These are phyloP conservation scores for Cyprinodon variegatus DNA, from an alignment of 2,113 vertebrate genomes.

Conservation along the genomic window DNA sequence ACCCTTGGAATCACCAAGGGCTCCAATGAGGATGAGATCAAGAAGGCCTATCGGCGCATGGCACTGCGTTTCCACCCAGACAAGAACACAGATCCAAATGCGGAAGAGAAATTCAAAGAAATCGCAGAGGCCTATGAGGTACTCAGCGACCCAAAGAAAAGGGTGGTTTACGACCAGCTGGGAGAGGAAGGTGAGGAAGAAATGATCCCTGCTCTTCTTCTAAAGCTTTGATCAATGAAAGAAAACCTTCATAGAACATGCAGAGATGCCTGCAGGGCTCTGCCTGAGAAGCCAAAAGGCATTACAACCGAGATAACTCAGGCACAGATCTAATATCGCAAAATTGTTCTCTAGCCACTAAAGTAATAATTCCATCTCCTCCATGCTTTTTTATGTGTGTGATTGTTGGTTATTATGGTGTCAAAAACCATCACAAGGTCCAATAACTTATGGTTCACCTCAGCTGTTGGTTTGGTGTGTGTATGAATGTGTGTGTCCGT, in stretches of 20 bases:
- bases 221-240: constrained; percentile 9
- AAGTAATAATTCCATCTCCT: constrained; percentile 45
- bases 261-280: neutral
- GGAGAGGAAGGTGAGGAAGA: constrained; percentile 94
- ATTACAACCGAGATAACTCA: constrained; percentile 46
- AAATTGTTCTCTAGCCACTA: constrained; percentile 30
- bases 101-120: constrained; percentile 98
- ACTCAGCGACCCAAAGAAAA: constrained; percentile 97
- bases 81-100: constrained; percentile 95
- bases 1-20: constrained; percentile 91
- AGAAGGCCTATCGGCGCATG: constrained; percentile 97
- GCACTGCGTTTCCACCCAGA: constrained; percentile 96
- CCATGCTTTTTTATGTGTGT: constrained; percentile 19
- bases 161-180: constrained; percentile 93
- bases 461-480: constrained; percentile 29
- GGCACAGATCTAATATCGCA: constrained; percentile 41
- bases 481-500: constrained; percentile 21
- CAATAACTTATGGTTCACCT: constrained; percentile 32
- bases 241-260: constrained; percentile 26
- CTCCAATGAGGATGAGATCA: constrained; percentile 96
- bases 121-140: constrained; percentile 97
- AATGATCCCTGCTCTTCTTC: neutral
- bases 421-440: constrained; percentile 34
- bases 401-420: constrained; percentile 21
- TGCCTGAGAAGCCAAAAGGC: constrained; percentile 21